These are phyloP conservation scores for Strigamia crassipes DNA, from an alignment of 2,888 invertebrate genomes.

Conservation along the genomic window DNA sequence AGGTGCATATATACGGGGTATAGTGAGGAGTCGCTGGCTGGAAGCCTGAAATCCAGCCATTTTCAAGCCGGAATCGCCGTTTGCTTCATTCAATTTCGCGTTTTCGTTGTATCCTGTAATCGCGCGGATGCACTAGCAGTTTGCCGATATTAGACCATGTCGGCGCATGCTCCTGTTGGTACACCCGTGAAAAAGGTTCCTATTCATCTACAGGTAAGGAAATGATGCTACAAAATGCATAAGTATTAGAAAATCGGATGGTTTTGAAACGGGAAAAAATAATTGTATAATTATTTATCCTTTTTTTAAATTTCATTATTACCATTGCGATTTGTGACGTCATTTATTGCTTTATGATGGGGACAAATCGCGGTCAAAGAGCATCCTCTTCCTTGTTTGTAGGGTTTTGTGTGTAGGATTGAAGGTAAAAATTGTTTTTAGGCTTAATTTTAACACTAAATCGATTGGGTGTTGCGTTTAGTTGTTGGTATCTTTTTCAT, in stretches of 20 bases:
- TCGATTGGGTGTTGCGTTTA: not conserved
- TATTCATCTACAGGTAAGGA: conserved; percentile 67
- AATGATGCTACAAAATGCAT: not conserved
- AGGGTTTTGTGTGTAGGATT: not conserved
- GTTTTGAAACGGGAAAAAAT: not conserved
- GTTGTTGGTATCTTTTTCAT: not conserved
- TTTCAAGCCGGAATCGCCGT: not conserved
- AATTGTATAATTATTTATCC: not conserved
- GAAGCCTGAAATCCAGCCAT: not conserved
- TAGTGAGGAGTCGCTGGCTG: not conserved
- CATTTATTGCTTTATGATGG: not conserved
- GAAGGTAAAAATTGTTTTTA: not conserved
- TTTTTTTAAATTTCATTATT: not conserved
- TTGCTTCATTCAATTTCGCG: not conserved
- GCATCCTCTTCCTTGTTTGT: not conserved
- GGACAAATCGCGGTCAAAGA: not conserved
- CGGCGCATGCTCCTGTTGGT: conserved; percentile 56
- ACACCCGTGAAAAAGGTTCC: conserved; percentile 94
- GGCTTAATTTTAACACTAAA: not conserved
- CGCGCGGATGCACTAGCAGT: conserved; percentile 45
- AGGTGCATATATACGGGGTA: not conserved
- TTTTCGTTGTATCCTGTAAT: conserved; percentile 46
- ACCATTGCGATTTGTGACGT: not conserved
- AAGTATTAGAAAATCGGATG: not conserved
- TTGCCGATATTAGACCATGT: conserved; percentile 46